Evolutionary conservation across 1,140 invertebrate species (phyloP), one percentile per base, ranked within the genome.

Genomic region (Anoplophora glabripennis): DNA sequence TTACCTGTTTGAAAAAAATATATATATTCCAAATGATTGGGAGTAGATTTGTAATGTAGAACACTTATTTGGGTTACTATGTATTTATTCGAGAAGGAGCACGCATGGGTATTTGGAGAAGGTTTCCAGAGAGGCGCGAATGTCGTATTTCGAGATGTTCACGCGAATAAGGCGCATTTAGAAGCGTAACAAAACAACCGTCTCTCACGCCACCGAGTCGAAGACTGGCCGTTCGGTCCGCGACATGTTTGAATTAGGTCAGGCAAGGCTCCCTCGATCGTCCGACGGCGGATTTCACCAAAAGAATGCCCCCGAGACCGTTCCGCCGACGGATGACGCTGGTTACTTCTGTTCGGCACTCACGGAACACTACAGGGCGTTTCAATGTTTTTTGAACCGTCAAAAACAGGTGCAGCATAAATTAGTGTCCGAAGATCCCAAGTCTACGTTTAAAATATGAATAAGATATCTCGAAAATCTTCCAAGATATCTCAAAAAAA

Each of bases 191-290:
- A 44, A 36, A 45, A 33, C 46, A 44, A 36, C 57, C 48, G 40
- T 36, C 28, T 48, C 21, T 7, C 3, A 35, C 10, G 49, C 28
- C 18, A 34, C n/a, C 47, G 57, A 59, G 57, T 37, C 56, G 17
- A 17, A 53, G 57, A 59, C 57, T 59, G 57, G 52, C 15, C 28
- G 17, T n/a, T 45, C 18, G 9, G n/a, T 11, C 36, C 47, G 57
- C 48, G 48, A 59, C 57, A 59, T 44, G 49, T 59, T 59, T 51
- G 17, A 59, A 52, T 53, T 38, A 35, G 48, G 57, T 59, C 57
- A 59, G 28, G 52, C 49, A 37, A 5, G 21, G 5, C 21, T 28
- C 21, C 54, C 54, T 44, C 41, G 18, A 47, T 17, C 33, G 14
- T 18, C 12, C n/a, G 41, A 12, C 28, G 14, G 15, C 28, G 14